Evolutionary conservation across 2,888 invertebrate species (phyloP), one percentile per base, ranked within the genome.

Genomic region (Seira ritae): DNA sequence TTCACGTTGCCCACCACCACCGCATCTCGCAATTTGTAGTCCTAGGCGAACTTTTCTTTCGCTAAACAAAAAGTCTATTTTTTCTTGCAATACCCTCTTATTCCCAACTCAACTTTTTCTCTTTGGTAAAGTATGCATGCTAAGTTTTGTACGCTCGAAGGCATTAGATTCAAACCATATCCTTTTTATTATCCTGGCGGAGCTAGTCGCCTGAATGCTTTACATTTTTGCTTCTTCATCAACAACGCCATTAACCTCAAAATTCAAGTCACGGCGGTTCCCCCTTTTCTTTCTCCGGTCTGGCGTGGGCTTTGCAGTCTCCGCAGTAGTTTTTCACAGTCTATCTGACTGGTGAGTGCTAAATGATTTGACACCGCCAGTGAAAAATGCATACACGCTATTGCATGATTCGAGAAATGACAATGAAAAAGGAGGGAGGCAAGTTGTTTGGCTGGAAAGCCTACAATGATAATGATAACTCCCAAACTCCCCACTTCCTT

Each of bases 171-270:
- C 42, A 42, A 42, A 42, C 42, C 42, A 42, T 42, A 42, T 42
- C 12, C 42, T 12, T 42, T 42, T 8, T 8, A 42, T 42, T 12
- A 8, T 42, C 12, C 42, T 8, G 6, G 4, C 42, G 42, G 42
- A 12, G 12, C 42, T 42, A 42, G 12, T 4, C 12, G 12, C 12
- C 42, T 42, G 4, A 12, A 42, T 42, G 42, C 6, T 8, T 8
- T 42, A 8, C 12, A 42, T 42, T 8, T 42, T 20, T 72, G 50
- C 72, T 20, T 22, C 70, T 50, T 70, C 72, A 24, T 60, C 72
- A 60, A 23, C 72, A 72, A 24, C 31, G 55, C 22, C 17, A 62
- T 10, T 55, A 72, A 72, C 72, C 60, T 60, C 55, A 60, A 72
- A 72, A 70, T 69, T 69, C 69, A 37, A 37, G 69, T 69, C 69